These are phyloP conservation scores for Gortyna flavago DNA, from an alignment of 2,888 invertebrate genomes.

Conservation along the genomic window DNA sequence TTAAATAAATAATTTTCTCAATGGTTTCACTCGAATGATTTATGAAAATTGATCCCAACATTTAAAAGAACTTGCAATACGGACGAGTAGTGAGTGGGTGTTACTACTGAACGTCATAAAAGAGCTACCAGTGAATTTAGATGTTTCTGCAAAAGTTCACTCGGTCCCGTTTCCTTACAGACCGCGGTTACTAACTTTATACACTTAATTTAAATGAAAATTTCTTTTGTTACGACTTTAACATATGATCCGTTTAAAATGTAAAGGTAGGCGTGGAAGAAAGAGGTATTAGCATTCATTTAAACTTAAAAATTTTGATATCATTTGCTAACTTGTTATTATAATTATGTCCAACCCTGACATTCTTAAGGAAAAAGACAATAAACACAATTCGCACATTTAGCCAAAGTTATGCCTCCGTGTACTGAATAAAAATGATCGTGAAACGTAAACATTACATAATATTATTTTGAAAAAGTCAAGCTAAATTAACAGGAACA, in stretches of 20 bases:
- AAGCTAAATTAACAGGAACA: slow-evolving; percentile 79
- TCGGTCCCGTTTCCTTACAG: slow-evolving; percentile 72
- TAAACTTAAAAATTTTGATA: slow-evolving; percentile 20
- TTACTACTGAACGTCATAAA: slow-evolving; percentile 68
- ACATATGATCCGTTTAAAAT: slow-evolving; percentile 64
- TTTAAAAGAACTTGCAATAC: slow-evolving; percentile 49
- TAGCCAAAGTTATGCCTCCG: slow-evolving; percentile 56
- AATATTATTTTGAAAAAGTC: slow-evolving; percentile 68
- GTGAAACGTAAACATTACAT: slow-evolving; percentile 64
- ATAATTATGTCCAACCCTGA: slow-evolving; percentile 14
- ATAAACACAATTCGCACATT: slow-evolving; percentile 53
- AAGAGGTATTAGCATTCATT: slow-evolving; percentile 33
- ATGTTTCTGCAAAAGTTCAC: slow-evolving; percentile 77
- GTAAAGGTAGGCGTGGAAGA: slow-evolving; percentile 37
- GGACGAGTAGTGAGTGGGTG: slow-evolving; percentile 51
- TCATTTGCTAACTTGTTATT: slow-evolving; percentile 14
- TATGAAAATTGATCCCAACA: not conserved
- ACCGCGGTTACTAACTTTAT: slow-evolving; percentile 76
- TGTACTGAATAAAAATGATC: slow-evolving; percentile 59
- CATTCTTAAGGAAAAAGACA: slow-evolving; percentile 44
- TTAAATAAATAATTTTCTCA: not conserved
- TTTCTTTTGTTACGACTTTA: slow-evolving; percentile 74
- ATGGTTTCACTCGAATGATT: not conserved
- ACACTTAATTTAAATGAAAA: slow-evolving; percentile 85
- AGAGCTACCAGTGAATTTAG: slow-evolving; percentile 74